Evolutionary conservation across 2,113 vertebrate genomes (phyloP).

Genomic region (Hyla sarda): DNA sequence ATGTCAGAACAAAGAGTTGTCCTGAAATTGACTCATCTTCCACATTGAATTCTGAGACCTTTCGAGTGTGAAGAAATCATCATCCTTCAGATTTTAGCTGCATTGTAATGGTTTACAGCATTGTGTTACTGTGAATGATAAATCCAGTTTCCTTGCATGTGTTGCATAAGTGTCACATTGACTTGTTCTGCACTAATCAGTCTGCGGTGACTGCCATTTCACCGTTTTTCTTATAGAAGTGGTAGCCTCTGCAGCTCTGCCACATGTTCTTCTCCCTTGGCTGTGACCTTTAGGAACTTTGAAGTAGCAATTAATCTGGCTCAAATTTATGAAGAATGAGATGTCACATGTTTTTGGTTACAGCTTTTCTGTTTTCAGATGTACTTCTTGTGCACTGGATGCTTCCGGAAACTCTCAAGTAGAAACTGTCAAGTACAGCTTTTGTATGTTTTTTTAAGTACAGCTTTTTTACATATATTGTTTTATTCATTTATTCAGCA

Average conservation of each 20-base stretch:
- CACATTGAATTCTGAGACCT: not conserved
- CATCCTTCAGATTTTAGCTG: not conserved
- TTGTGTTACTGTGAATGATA: constrained; percentile 14
- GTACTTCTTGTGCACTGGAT: not conserved
- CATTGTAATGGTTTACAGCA: not conserved
- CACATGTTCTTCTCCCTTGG: not conserved
- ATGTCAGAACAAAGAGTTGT: not conserved
- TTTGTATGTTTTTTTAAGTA: not conserved
- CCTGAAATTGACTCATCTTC: too few species aligned
- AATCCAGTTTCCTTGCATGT: not conserved
- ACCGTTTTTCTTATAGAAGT: constrained; percentile 13
- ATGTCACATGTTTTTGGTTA: not conserved
- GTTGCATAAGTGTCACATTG: constrained; percentile 29
- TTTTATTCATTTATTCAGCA: not conserved
- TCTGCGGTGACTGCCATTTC: constrained; percentile 2
- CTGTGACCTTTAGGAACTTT: not conserved
- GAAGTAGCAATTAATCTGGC: constrained; percentile 26
- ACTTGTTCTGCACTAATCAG: constrained; percentile 26
- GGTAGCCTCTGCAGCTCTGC: constrained; percentile 11
- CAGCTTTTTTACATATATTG: not conserved
- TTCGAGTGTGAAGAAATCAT: not conserved
- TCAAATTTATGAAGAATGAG: constrained; percentile 18
- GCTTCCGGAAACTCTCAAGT: not conserved
- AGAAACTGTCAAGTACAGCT: not conserved
- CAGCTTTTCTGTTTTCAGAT: not conserved